phyloP scores from a whole-genome alignment of 2,888 invertebrate genomes.

The Gryllus longicercus region DNA sequence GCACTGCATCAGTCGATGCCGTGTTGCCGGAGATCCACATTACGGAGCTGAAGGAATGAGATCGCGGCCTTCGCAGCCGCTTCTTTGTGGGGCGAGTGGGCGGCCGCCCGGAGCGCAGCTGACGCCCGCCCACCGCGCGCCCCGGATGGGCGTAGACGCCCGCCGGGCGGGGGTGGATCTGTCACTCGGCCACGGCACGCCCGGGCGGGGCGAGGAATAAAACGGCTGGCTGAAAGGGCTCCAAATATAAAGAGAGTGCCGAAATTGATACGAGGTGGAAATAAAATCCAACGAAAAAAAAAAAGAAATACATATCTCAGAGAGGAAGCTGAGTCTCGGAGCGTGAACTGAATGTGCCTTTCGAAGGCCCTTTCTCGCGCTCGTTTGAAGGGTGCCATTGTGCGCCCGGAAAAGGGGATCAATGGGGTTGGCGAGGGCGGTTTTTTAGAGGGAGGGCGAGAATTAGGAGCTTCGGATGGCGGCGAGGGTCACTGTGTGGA shows the following conservation, averaged over 20 bases:
- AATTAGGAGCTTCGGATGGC: background rate
- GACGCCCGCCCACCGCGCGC: no score
- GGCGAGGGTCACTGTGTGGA: background rate
- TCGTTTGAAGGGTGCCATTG: conserved; percentile 6
- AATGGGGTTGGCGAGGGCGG: background rate
- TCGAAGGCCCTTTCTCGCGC: background rate
- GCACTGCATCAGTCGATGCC: no score
- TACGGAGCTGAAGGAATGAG: no score
- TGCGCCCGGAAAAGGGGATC: background rate
- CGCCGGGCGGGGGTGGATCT: no score
- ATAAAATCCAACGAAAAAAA: background rate
- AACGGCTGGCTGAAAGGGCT: background rate
- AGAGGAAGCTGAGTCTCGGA: background rate
- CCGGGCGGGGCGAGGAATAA: background rate
- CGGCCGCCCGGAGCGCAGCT: no score
- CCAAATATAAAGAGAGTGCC: background rate
- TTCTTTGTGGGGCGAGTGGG: no score
- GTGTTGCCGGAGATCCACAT: no score
- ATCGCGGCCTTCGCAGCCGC: no score
- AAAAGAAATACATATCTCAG: background rate
- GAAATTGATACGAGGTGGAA: conserved; percentile 1
- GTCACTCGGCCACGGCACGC: no score
- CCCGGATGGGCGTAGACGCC: no score
- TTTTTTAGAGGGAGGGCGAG: background rate
- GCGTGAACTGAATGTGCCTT: background rate